Base-by-base conservation (phyloP, 1,140 invertebrate genomes). In the Melipona quadrifasciata region DNA sequence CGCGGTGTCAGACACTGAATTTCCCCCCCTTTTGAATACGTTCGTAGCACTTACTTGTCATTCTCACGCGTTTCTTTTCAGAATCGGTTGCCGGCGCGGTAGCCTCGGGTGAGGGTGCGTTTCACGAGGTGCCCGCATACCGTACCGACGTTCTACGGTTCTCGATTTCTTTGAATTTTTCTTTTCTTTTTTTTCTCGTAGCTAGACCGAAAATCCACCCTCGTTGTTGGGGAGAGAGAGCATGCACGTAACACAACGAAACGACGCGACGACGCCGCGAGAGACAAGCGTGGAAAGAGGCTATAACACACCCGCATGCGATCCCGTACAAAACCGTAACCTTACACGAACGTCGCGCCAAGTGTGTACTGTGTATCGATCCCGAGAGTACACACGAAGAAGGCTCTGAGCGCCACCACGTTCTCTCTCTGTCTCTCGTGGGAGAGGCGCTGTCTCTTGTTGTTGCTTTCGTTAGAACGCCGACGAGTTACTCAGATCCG, bases 351-450 rank as follows among this genome's bases (percentile, higher is more conserved):
- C 72, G 74, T 80, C 81, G 67, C 80, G 79, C 82, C 80, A 67
- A 86, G 90, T 90, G 91, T 91, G 91, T 92, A 89, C 91, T 91
- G 90, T 93, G 91, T 93, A 93, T 92, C 92, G 92, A 93, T 93
- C 92, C 87, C 88, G 91, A 88, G 90, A 92, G 91, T 90, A 88
- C 88, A 91, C 87, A 86, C 86, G 84, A 88, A 91, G 87, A 82
- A 79, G 85, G 72, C 67, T 71, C 61, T 79, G 87, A 91, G 92
- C 91, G 93, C 92, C 91, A 93, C 91, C 91, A 89, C 87, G 86
- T 80, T 91, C 86, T 86, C 82, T 83, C 79, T 86, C 72, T 86
- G 72, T 72, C 89, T 86, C 84, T 89, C 74, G 73, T 81, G 70
- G 61, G 61, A 76, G 76, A 80, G 75, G 72, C 75, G 84, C 84